These are phyloP conservation scores for Odontophorus gujanensis DNA, from an alignment of 2,113 vertebrate species.

Conservation along the genomic window DNA sequence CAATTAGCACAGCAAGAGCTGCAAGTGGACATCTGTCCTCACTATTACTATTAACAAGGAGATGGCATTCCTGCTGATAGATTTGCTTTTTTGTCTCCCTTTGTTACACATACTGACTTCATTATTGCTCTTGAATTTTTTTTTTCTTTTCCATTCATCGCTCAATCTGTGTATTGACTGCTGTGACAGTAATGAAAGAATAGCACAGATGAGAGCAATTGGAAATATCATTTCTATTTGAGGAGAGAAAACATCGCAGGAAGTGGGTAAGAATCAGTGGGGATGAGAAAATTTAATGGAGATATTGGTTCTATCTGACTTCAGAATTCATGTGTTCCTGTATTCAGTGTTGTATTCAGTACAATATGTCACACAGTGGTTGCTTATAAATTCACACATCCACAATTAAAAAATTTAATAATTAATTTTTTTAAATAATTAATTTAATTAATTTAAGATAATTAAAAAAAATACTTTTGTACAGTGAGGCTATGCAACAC, in stretches of 20 bases:
- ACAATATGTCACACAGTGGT: not conserved
- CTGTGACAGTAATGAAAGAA: not conserved
- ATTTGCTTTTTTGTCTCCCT: not conserved
- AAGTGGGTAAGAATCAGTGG: not conserved
- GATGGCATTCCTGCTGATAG: not conserved
- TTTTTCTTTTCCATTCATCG: not conserved
- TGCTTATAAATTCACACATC: not conserved
- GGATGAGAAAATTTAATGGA: not conserved
- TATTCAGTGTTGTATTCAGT: fast-evolving
- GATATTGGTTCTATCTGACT: not conserved
- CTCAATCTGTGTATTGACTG: not conserved
- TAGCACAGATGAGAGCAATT: not conserved
- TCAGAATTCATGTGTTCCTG: not conserved
- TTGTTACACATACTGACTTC: not conserved
- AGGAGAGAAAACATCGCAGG: not conserved
- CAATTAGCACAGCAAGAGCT: not conserved
- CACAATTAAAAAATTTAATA: too few relatives aligned
- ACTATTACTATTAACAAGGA: not conserved
- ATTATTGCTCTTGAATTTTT: not conserved
- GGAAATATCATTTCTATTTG: not conserved
- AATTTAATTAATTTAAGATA: too few relatives aligned
- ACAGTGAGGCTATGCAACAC: not conserved
- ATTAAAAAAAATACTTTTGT: not conserved
- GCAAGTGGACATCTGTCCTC: slow-evolving; percentile 25
- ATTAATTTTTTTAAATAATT: too few relatives aligned